phyloP scores from a whole-genome alignment of 1,140 invertebrate species.

The Eumeta japonica region DNA sequence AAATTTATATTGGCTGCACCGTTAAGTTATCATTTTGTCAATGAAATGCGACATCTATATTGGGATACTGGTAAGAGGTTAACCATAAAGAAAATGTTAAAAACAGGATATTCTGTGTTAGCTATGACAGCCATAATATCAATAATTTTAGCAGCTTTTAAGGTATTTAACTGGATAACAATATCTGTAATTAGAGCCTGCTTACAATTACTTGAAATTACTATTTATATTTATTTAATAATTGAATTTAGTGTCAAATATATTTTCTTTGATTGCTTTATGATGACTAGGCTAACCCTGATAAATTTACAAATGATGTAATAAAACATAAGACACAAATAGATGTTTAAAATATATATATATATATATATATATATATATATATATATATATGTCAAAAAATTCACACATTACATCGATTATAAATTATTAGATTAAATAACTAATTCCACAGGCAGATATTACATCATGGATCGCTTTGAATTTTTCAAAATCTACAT shows the following conservation, averaged over 20 bases:
- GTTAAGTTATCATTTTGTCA: conserved; percentile 65
- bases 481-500: conserved; percentile 48
- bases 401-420: too few relatives aligned
- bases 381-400: background rate
- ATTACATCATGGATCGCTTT: conserved; percentile 45
- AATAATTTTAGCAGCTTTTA: conserved; percentile 38
- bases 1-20: conserved; percentile 65
- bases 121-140: conserved; percentile 42
- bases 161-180: conserved; percentile 30
- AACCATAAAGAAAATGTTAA: conserved; percentile 69
- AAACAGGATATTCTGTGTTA: conserved; percentile 66
- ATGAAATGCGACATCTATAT: conserved; percentile 71
- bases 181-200: conserved; percentile 11
- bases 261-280: conserved; percentile 7
- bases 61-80: conserved; percentile 73
- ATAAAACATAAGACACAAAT: background rate
- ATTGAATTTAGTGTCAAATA: conserved; percentile 14
- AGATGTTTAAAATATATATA: too few relatives aligned
- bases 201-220: conserved; percentile 6
- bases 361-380: background rate
- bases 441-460: conserved; percentile 28
- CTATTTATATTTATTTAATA: conserved; percentile 25
- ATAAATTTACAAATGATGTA: background rate
- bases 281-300: background rate
- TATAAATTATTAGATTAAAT: too few relatives aligned